Percentiles rank a stretch among this genome's conserved stretches.
Conservation (phyloP, 2,113 vertebrate species). For the Salvelinus fontinalis region DNA sequence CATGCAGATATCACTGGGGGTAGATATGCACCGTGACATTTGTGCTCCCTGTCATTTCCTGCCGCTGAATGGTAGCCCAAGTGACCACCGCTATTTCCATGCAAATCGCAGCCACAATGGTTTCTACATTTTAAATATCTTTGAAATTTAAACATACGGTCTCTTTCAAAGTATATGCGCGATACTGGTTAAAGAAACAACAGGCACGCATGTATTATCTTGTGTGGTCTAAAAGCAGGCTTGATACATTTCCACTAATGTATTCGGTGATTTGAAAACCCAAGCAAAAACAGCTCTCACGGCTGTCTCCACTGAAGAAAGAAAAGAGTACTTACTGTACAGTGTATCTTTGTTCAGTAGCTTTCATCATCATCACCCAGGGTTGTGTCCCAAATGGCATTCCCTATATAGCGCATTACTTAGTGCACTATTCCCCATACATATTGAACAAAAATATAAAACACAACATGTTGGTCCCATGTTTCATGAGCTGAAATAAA, state of each 20-base stretch:
- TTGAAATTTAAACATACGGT: conserved; percentile 55
- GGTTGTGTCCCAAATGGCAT: neutral
- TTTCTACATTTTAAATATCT: conserved; percentile 50
- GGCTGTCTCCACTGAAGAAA: conserved; percentile 40
- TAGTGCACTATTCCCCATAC: too few species aligned
- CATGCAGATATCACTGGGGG: conserved; percentile 36
- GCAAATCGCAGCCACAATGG: conserved; percentile 38
- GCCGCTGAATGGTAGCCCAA: conserved; percentile 32
- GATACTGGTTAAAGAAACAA: conserved; percentile 30
- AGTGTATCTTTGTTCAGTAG: conserved; percentile 28
- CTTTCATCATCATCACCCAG: conserved; percentile 40
- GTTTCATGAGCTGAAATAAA: too few species aligned
- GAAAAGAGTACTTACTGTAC: conserved; percentile 35
- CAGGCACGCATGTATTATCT: conserved; percentile 63
- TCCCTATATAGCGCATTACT: too few species aligned
- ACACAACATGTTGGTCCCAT: too few species aligned
- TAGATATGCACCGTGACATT: conserved; percentile 73
- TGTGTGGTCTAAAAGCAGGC: conserved; percentile 58
- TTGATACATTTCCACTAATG: conserved; percentile 66
- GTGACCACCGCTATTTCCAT: conserved; percentile 65
- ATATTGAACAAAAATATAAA: too few species aligned
- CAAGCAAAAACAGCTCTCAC: conserved; percentile 33
- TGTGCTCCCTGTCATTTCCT: conserved; percentile 50
- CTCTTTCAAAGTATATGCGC: conserved; percentile 63
- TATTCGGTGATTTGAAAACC: conserved; percentile 31